Conservation (phyloP, 2,888 invertebrate genomes). For the Tinea semifulvella region DNA sequence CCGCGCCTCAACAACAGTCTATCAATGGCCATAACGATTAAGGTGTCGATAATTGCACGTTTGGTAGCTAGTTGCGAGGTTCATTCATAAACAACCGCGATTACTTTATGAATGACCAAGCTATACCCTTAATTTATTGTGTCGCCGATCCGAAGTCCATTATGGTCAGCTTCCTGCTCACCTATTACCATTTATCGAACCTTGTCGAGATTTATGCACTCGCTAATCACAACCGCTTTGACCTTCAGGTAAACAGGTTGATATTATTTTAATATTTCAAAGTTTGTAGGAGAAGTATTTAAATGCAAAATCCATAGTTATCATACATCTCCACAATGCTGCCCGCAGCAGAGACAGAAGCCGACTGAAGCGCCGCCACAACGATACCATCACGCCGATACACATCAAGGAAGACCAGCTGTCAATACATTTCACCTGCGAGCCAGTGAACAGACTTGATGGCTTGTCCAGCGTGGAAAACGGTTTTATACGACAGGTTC, state of each 20-base stretch:
- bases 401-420: constrained; percentile 65
- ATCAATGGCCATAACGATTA: constrained; percentile 26
- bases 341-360: constrained; percentile 45
- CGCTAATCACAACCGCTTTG: constrained; percentile 6
- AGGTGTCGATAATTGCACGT: constrained; percentile 52
- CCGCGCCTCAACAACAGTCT: constrained; percentile 8
- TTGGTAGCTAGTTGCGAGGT: constrained; percentile 37
- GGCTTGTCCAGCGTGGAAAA: constrained; percentile 45
- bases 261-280: constrained; percentile 4
- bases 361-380: constrained; percentile 58
- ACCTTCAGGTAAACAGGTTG: constrained; percentile 7
- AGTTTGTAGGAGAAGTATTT: not conserved
- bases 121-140: constrained; percentile 45
- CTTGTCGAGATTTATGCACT: constrained; percentile 27
- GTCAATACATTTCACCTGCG: constrained; percentile 65
- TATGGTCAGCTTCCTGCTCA: constrained; percentile 48
- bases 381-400: constrained; percentile 63
- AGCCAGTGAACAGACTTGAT: constrained; percentile 40
- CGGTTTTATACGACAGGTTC: constrained; percentile 32
- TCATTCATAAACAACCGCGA: constrained; percentile 61
- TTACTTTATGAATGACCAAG: constrained; percentile 55
- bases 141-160: constrained; percentile 20
- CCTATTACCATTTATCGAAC: constrained; percentile 54
- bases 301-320: constrained; percentile 26
- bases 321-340: constrained; percentile 58